Base-by-base conservation (phyloP, 2,888 invertebrate species). In the Parnassius orleans region DNA sequence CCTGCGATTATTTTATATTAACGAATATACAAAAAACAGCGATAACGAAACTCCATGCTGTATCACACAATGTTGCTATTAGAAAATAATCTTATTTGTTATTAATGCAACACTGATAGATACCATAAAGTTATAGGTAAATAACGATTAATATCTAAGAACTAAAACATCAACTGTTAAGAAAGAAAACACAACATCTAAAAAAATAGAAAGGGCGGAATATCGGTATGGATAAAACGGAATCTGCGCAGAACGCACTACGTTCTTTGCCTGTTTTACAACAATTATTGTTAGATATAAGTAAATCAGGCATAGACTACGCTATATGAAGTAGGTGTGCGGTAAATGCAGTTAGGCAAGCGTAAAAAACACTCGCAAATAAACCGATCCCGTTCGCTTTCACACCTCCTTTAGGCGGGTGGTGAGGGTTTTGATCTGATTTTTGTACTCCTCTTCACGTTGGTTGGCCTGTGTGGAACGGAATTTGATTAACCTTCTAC, bases 371-470 rank as follows among this genome's bases (percentile, higher is more conserved):
- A 84, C 84, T 80, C 81, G 69, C 70, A 76, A 74, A 74, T 75
- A 70, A 83, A 82, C 80, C 79, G 74, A 75, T 83, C 75, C 78
- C 75, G 77, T 77, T 81, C 80, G 72, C 72, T 75, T 76, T 91
- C 92, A 92, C 95, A 99, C 98, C 98, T 98, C 98, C 97, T 99
- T 99, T 94, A 99, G 97, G 93, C 98, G 97, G 93, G 97, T 96
- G 93, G 97, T 98, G 92, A 98, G 95, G 92, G 97, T 98, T 96
- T 99, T 98, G 95, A 99, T 98, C 95, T 98, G 98, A 93, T 98
- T 97, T 95, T 99, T 98, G 96, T 98, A 99, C 92, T 98, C 98
- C 94, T 99, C 98, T 93, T 99, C 99, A 86, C 98, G 97, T 95
- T 98, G 98, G 94, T 98, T 98, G 93, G 99, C 98, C 98, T 99